A percentile compares a stretch with the other conserved stretches of the same genome.
phyloP scores from a whole-genome alignment of 1,140 invertebrate species.

The Pachypsylla venusta region DNA sequence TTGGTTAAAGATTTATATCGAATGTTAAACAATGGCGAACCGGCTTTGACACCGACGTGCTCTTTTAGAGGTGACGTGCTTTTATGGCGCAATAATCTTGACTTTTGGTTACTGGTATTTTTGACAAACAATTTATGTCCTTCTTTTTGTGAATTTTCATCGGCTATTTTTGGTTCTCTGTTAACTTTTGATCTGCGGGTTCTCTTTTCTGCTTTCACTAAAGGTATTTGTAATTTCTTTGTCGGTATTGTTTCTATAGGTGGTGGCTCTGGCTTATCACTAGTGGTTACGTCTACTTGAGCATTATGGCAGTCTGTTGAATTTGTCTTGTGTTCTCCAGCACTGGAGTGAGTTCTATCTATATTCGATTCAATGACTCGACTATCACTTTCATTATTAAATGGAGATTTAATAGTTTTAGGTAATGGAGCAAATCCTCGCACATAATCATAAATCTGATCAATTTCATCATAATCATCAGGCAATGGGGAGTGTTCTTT shows the following conservation, averaged over 20 bases:
- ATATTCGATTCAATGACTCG: neutral
- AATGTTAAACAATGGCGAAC: constrained; percentile 64
- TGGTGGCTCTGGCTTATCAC: constrained; percentile 60
- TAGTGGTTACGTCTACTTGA: neutral
- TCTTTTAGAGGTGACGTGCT: constrained; percentile 56
- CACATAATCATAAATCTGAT: constrained; percentile 93
- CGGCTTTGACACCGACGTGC: constrained; percentile 44
- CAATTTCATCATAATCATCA: constrained; percentile 88
- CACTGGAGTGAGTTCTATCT: neutral
- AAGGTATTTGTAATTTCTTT: constrained; percentile 38
- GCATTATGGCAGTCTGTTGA: constrained; percentile 5
- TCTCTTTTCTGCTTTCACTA: constrained; percentile 47
- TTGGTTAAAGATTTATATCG: constrained; percentile 68
- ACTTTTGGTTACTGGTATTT: constrained; percentile 48
- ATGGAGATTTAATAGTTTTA: constrained; percentile 56
- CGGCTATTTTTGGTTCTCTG: constrained; percentile 27
- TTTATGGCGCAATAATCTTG: constrained; percentile 49
- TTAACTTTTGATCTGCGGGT: constrained; percentile 38
- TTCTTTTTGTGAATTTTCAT: constrained; percentile 29
- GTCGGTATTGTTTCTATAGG: constrained; percentile 80
- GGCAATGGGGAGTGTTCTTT: constrained; percentile 35
- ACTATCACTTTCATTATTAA: constrained; percentile 31
- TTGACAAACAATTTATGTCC: constrained; percentile 62
- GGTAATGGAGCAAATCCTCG: constrained; percentile 77
- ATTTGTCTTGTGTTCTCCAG: neutral